Percentiles rank a stretch among this genome's conserved stretches.
Evolutionary conservation across 1,140 invertebrate genomes (phyloP).

Genomic region (Drosophila lini): DNA sequence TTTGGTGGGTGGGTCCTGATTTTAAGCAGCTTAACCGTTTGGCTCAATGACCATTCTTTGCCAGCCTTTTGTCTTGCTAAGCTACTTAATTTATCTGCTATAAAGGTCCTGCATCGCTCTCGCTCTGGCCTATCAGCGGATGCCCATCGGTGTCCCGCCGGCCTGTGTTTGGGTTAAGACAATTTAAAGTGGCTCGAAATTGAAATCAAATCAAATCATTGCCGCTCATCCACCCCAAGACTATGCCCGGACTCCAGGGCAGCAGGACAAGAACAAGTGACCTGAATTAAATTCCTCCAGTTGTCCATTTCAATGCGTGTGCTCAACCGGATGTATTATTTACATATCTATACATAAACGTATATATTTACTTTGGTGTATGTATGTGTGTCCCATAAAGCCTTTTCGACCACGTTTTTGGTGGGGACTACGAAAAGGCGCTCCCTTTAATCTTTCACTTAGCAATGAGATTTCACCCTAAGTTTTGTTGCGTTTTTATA

Average conservation of each 20-base stretch:
- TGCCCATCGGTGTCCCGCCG: conserved; percentile 13
- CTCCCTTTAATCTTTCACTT: background rate
- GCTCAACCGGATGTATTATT: conserved; percentile 10
- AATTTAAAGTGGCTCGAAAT: conserved; percentile 64
- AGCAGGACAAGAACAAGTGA: conserved; percentile 19
- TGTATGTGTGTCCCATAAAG: background rate
- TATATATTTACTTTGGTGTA: conserved; percentile 1
- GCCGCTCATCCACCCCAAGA: conserved; percentile 15
- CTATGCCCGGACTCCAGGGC: conserved; percentile 5
- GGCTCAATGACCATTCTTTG: conserved; percentile 35
- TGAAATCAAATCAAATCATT: conserved; percentile 68
- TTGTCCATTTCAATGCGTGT: conserved; percentile 34
- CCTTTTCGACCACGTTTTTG: background rate
- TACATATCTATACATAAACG: background rate
- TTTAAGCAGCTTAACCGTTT: conserved; percentile 75
- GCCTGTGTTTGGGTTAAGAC: conserved; percentile 40
- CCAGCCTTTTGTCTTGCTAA: conserved; percentile 63
- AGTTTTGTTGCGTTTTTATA: background rate
- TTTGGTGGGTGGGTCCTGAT: conserved; percentile 45
- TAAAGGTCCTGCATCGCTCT: conserved; percentile 15
- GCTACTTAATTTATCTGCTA: conserved; percentile 75
- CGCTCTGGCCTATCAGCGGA: conserved; percentile 3
- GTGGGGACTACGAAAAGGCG: background rate
- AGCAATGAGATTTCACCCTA: background rate
- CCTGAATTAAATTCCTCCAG: conserved; percentile 28